Base-by-base conservation (phyloP, 2,113 vertebrate genomes). In the Lampris incognitus region DNA sequence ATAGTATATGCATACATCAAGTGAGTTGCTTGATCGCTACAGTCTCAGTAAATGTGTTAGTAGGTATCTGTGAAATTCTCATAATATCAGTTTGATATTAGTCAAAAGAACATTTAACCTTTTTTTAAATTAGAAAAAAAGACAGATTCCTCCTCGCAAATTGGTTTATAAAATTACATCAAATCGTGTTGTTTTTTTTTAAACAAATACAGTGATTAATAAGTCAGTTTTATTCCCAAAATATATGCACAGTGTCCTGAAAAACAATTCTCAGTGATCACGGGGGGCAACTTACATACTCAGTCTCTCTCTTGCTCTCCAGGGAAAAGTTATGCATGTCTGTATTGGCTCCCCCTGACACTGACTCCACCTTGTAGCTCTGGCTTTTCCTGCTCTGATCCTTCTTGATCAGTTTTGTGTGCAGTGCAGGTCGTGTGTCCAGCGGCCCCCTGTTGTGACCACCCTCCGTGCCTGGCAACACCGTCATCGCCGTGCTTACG, bases 301-400 rank as follows among this genome's bases (percentile, higher is more conserved):
- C 97, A 1, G 93, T 94, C 90, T 98, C 96, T 86, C 93, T 94
- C 85, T 97, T 97, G 82, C 91, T 95, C 89, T 98, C 97, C 46
- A 96, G 95, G 89, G 96, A 98, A 88, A 97, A 97, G 92, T 98
- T 99, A 85, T 97, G 92, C 48, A 95, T 94, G 84, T 98, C 97
- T 0, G 92, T 94, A 57, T 94, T 91, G 68, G 92, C 77, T 78
- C 90, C 96, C 67, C 95, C 94, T 0, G 95, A 95, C 76, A 96
- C 94, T 0, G 95, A 94, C 57, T 97, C 95, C 46, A 96, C 90
- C 91, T 97, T 97, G 90, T 97, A 96, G 80, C 95, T 96, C 72
- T 97, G 97, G 0, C 92, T 95, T 81, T 97, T 97, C 90, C 88
- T 97, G 81, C 94, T 92, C 52, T 95, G 91, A n/a, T 95, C 95